These are phyloP conservation scores for Muscicapa comitata DNA, from an alignment of 2,797 vertebrate genomes.

Conservation along the genomic window DNA sequence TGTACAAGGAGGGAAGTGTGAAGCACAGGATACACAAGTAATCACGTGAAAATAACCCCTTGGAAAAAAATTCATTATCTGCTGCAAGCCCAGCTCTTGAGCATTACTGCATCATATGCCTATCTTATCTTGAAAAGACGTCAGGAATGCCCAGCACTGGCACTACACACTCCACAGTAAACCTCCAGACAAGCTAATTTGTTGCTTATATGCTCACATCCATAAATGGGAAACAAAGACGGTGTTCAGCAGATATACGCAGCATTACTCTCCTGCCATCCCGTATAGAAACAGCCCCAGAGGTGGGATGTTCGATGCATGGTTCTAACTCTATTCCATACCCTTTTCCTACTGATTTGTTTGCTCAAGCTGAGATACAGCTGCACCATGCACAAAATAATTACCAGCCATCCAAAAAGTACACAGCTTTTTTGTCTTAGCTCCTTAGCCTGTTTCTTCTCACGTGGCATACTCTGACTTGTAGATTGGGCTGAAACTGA, in stretches of 20 bases:
- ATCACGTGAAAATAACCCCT: background rate
- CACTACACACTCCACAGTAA: slow-evolving; percentile 30
- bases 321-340: background rate
- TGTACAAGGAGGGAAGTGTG: background rate
- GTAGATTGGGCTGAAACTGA: background rate
- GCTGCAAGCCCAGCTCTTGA: slow-evolving; percentile 8
- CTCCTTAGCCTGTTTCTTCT: slow-evolving; percentile 49
- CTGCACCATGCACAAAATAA: background rate
- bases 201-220: slow-evolving; percentile 66
- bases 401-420: background rate
- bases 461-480: slow-evolving; percentile 34
- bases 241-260: background rate
- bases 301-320: background rate
- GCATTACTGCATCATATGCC: slow-evolving; percentile 45
- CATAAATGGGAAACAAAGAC: slow-evolving; percentile 51
- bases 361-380: slow-evolving; percentile 6
- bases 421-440: slow-evolving; percentile 51
- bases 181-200: background rate
- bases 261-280: background rate
- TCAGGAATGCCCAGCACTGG: slow-evolving; percentile 70
- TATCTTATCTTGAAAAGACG: slow-evolving; percentile 84
- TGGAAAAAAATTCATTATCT: background rate
- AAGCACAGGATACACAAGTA: background rate
- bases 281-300: background rate
- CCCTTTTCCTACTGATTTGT: background rate